Conservation (phyloP, 2,113 vertebrate species). For the Clinocottus analis region DNA sequence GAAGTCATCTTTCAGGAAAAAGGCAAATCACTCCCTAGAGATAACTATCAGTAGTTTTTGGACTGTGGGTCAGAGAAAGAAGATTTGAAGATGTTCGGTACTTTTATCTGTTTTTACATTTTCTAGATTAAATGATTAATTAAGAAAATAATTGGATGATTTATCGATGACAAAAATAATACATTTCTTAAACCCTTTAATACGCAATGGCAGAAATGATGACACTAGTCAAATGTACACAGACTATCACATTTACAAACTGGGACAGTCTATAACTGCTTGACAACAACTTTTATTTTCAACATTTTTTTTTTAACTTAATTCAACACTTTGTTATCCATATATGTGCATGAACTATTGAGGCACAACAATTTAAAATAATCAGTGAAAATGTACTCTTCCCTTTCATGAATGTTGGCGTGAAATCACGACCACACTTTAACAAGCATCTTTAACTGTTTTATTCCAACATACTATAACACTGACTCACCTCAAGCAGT, state of each 20-base stretch:
- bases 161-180: background rate
- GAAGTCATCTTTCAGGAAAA: background rate
- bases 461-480: background rate
- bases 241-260: background rate
- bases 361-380: background rate
- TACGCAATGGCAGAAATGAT: background rate
- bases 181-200: background rate
- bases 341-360: background rate
- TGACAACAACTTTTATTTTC: too few relatives aligned
- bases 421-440: background rate
- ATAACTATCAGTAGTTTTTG: background rate
- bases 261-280: background rate
- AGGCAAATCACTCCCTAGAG: background rate
- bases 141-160: background rate
- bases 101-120: background rate
- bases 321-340: background rate
- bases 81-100: too few relatives aligned
- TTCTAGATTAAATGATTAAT: background rate
- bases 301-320: background rate
- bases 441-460: background rate
- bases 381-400: background rate
- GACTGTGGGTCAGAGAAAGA: background rate
- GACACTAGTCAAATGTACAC: background rate
- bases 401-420: background rate
- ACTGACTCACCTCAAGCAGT: conserved; percentile 88